Evolutionary conservation across 2,888 invertebrate species (phyloP).

Genomic region (Drosophila borealis): DNA sequence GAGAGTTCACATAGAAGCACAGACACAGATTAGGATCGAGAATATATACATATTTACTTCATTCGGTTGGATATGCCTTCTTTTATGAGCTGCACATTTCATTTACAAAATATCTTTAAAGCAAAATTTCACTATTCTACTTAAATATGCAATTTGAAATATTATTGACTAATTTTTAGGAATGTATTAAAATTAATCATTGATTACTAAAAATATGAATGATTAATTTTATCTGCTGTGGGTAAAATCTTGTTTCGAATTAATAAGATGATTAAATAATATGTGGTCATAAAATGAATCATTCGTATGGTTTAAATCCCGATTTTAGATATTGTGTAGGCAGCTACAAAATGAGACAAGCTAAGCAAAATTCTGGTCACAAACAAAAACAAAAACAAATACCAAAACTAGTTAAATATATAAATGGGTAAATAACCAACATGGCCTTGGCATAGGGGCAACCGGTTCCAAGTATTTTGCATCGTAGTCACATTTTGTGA

Average conservation of each 20-base stretch:
- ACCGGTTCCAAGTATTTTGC: conserved; percentile 15
- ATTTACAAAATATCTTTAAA: too few species aligned
- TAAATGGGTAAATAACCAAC: not conserved
- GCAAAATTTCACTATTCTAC: not conserved
- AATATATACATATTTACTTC: too few species aligned
- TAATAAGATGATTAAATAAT: not conserved
- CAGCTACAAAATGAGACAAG: not conserved
- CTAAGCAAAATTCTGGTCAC: not conserved
- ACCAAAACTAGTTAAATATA: not conserved
- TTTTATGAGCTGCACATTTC: too few species aligned
- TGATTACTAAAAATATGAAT: not conserved
- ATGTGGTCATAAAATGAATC: conserved; percentile 10
- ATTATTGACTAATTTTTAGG: not conserved
- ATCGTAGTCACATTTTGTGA: not conserved
- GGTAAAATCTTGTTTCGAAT: not conserved
- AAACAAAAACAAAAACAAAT: not conserved
- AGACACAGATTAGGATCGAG: too few species aligned
- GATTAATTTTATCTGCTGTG: not conserved
- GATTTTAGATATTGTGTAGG: not conserved
- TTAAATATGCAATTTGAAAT: not conserved
- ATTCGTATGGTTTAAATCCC: not conserved
- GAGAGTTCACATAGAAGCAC: too few species aligned
- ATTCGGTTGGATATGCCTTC: too few species aligned
- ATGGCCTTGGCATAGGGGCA: not conserved
- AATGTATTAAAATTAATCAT: conserved; percentile 7